These are phyloP conservation scores for Emydocephalus ijimae DNA, from an alignment of 2,113 vertebrate genomes.

Conservation along the genomic window DNA sequence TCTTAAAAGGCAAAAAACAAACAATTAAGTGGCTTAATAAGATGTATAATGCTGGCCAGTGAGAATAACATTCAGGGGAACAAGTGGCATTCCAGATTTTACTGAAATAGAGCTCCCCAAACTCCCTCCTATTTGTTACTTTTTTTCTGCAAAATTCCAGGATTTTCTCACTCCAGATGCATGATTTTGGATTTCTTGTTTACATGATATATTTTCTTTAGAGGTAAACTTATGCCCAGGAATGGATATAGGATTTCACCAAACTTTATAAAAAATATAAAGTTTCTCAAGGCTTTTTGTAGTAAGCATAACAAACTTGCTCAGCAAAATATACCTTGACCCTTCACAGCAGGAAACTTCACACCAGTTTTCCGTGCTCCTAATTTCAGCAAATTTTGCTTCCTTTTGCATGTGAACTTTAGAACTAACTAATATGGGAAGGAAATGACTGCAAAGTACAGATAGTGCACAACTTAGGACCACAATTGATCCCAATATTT, in stretches of 20 bases:
- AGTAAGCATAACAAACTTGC: neutral
- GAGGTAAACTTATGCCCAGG: neutral
- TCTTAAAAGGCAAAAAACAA: neutral
- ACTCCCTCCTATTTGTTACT: neutral
- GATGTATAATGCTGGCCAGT: neutral
- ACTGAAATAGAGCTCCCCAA: neutral
- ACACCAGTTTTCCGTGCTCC: neutral
- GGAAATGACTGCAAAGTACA: neutral
- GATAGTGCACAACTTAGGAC: neutral
- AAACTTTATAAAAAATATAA: neutral
- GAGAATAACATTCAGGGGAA: neutral
- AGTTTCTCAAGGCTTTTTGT: neutral
- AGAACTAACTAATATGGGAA: neutral
- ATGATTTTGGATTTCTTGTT: neutral
- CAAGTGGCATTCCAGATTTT: neutral
- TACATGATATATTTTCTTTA: neutral
- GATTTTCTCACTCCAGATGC: neutral
- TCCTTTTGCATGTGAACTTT: slow-evolving; percentile 2
- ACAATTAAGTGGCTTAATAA: neutral
- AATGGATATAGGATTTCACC: neutral
- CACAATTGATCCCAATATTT: neutral
- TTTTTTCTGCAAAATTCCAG: neutral
- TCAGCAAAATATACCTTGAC: neutral
- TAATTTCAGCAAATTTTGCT: slow-evolving; percentile 10
- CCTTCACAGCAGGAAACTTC: neutral